Base-by-base conservation (phyloP, 64 coral and sea anemone species). In the Anthopleura sola region DNA sequence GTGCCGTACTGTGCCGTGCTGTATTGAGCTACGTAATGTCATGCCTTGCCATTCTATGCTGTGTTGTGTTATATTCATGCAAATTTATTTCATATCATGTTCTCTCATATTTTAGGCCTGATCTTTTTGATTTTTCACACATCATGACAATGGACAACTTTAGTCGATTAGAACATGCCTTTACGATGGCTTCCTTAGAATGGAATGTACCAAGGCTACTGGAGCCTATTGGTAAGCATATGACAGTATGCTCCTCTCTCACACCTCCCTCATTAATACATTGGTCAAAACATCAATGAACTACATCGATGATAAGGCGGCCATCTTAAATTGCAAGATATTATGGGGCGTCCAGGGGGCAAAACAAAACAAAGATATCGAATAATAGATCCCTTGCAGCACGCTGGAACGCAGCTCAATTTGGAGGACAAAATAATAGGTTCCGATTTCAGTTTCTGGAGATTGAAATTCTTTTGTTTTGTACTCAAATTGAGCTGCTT, bases 141-240 rank as follows among this genome's bases (percentile, higher is more conserved):
- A 20, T 83, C 46, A 57, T 83, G 48, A 54, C 17, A 24, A 36
- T 36, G 82, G 82, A 83, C 82, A 83, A 38, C 46, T 32, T 28
- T 9, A 83, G 37, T 36, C 48, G 82, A 11, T 29, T 83, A 49
- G 82, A 83, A 7, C 48, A 83, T 10, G 82, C 82, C 18, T 83
- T 83, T 23, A 83, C 49, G 7, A 56, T 49, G 29, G 82, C 82
- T 13, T 32, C 48, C 10, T 60, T 83, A 10, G 82, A 56, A 36
- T 83, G 82, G 82, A 56, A 54, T 20, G 82, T 83, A 6, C 82
- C 82, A 19, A 57, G 55, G 34, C 44, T 83, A 12, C 17, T 83
- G 34, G 82, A 83, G 23, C 82, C 82, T 2, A 32, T 53, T 11
- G 82, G 82, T 83, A 83, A 54, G 34, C 28, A 79, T 21, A 20